These are phyloP conservation scores for Sylvia borin DNA, from an alignment of 2,797 vertebrate species.

Conservation along the genomic window DNA sequence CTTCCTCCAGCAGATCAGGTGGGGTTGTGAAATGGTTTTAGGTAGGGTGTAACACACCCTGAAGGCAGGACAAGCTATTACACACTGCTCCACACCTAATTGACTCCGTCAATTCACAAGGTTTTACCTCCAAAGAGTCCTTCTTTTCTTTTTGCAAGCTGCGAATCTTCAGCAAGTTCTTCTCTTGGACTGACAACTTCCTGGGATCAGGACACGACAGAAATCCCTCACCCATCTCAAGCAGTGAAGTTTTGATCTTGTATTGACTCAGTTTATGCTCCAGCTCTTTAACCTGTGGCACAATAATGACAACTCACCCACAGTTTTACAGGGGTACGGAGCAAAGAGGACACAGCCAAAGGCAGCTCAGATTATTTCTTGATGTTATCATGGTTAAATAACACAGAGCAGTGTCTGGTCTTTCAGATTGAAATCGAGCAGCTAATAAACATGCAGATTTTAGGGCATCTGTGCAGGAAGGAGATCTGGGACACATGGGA, in stretches of 20 bases:
- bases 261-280: slow-evolving; percentile 84
- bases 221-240: slow-evolving; percentile 71
- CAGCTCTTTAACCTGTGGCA: slow-evolving; percentile 85
- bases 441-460: not conserved
- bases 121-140: slow-evolving; percentile 84
- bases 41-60: not conserved
- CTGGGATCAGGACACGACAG: slow-evolving; percentile 43
- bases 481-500: not conserved
- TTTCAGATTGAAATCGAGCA: not conserved
- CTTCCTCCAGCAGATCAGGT: not conserved
- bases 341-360: not conserved
- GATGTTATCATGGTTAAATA: not conserved
- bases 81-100: not conserved
- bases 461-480: not conserved
- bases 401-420: not conserved
- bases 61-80: not conserved
- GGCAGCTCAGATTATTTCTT: not conserved
- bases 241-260: slow-evolving; percentile 63
- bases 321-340: not conserved
- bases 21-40: not conserved
- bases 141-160: slow-evolving; percentile 87
- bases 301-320: not conserved
- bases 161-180: slow-evolving; percentile 85
- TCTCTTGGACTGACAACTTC: slow-evolving; percentile 81
- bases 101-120: not conserved